phyloP scores from a whole-genome alignment of 2,888 invertebrate species.

The Panzeria rudis region DNA sequence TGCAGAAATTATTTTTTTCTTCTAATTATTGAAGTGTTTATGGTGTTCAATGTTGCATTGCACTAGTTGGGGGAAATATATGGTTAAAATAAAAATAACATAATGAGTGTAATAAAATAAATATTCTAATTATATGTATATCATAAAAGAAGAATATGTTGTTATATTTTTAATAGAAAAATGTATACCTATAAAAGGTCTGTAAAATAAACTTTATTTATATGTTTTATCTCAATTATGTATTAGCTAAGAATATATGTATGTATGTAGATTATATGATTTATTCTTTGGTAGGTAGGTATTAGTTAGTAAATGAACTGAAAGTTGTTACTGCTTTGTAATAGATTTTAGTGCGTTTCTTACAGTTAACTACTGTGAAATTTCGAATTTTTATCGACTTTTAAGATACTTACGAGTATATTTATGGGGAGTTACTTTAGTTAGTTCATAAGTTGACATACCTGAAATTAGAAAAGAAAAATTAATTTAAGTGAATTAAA shows the following conservation, averaged over 20 bases:
- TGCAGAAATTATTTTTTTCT: background rate
- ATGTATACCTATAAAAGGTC: too few relatives aligned
- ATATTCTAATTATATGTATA: background rate
- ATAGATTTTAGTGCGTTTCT: background rate
- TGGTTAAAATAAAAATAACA: background rate
- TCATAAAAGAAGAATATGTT: background rate
- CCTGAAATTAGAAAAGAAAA: background rate
- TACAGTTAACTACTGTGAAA: too few relatives aligned
- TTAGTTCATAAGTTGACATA: background rate
- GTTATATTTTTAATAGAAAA: background rate
- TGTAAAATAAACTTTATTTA: too few relatives aligned
- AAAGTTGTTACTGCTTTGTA: background rate
- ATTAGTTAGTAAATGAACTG: too few relatives aligned
- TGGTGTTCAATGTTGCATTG: background rate
- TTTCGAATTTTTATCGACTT: conserved; percentile 1
- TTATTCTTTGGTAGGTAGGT: too few relatives aligned
- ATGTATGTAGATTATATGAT: too few relatives aligned
- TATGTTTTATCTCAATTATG: too few relatives aligned
- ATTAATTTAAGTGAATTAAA: background rate
- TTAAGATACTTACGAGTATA: background rate
- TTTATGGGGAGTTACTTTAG: background rate
- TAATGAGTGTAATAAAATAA: background rate
- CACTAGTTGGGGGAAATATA: background rate
- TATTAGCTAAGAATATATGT: too few relatives aligned
- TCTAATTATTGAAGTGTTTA: conserved; percentile 26